A percentile compares a stretch with the other conserved stretches of the same genome.
Evolutionary conservation across 2,888 invertebrate species (phyloP).

Genomic region (Xestia c-nigrum): DNA sequence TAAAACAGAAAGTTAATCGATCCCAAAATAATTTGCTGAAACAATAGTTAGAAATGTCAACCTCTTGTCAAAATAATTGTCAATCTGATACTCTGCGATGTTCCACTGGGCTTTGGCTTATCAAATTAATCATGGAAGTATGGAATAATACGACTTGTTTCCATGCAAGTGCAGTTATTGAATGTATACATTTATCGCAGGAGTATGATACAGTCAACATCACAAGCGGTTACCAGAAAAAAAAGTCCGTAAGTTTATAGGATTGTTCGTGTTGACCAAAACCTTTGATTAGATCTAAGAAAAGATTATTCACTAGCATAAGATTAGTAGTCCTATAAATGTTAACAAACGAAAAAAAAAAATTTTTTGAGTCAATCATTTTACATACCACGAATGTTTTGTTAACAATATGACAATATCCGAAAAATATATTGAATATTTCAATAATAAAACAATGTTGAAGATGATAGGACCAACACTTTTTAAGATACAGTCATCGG

Average conservation of each 20-base stretch:
- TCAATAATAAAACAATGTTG: background rate
- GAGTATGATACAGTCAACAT: background rate
- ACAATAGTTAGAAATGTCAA: background rate
- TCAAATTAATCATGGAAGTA: background rate
- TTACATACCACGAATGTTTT: background rate
- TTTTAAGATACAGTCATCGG: background rate
- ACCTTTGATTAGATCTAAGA: background rate
- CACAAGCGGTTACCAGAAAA: background rate
- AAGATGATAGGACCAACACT: background rate
- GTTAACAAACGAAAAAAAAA: background rate
- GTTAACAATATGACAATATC: too few relatives aligned
- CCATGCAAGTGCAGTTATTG: background rate
- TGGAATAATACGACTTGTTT: background rate
- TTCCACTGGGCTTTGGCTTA: background rate
- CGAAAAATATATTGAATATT: constrained; percentile 5
- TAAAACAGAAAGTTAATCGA: background rate
- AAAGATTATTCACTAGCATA: background rate
- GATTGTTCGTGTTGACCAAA: background rate
- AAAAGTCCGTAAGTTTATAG: background rate
- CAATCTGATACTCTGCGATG: background rate
- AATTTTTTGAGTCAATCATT: background rate
- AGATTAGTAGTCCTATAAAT: background rate
- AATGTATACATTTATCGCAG: too few relatives aligned
- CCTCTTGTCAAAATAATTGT: too few relatives aligned
- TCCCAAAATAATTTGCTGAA: background rate